Base-by-base conservation (phyloP, 2,888 invertebrate genomes). In the Apoda limacodes region DNA sequence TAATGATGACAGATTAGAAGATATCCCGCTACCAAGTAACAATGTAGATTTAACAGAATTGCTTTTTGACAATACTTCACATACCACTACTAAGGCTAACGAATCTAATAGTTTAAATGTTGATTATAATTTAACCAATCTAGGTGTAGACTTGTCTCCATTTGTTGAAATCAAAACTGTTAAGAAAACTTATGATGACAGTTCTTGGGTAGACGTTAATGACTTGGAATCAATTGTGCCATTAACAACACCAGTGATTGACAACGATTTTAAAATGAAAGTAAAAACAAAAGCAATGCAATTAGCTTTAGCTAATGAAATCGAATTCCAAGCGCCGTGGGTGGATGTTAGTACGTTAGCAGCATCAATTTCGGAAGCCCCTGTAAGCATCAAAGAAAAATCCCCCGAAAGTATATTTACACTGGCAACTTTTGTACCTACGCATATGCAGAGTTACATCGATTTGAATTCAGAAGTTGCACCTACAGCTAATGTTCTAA, bases 251-350 rank as follows among this genome's bases (percentile, higher is more conserved):
- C 28, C 53, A 6, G 22, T 39, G 43, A 28, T 15, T 4, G 35
- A 39, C 3, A 34, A 38, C 1, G 35, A 34, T n/a, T 35, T 40
- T 0, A 70, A 65, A 47, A 48, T 64, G 22, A 69, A 71, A 47
- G 48, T 68, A 2, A 67, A 64, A 50, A 57, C 71, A 1, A 71
- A 70, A 63, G 90, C 89, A 1, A 80, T 89, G 46, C 87, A 90
- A 50, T 63, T 90, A 45, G 88, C 89, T 3, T 70, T 88, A 45
- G 90, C 90, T 0, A 88, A 88, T 19, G 90, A 90, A 52, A 85
- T 90, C 40, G 90, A 90, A 61, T 76, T 88, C 22, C 88, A 89
- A 37, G 84, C 88, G 1, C 86, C 88, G 1, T 91, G 91, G 91
- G 82, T 88, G 2, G 88, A 90, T 51, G 88, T 88, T 0, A 88